phyloP scores from a whole-genome alignment of 2,113 vertebrate species.

The Loxodonta africana region DNA sequence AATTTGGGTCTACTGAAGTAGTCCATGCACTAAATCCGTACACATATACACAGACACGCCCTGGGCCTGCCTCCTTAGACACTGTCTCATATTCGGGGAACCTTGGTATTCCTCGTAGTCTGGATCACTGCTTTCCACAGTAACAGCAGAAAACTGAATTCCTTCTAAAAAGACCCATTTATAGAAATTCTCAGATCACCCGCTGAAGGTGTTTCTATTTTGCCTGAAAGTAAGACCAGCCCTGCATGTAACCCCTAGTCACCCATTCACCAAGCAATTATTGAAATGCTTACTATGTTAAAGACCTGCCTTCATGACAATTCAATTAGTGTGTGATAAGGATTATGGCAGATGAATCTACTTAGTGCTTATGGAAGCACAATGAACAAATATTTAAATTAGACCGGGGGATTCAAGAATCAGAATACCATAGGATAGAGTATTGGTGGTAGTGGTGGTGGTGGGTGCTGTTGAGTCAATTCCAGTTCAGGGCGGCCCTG shows the following conservation, averaged over 20 bases:
- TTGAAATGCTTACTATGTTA: neutral
- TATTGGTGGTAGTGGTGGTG: too few species aligned
- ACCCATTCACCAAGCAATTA: neutral
- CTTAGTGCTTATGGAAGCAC: neutral
- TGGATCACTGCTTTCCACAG: neutral
- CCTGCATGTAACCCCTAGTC: neutral
- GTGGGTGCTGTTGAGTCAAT: neutral
- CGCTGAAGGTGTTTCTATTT: neutral
- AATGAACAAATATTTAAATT: neutral
- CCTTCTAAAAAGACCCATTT: neutral
- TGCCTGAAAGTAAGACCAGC: neutral
- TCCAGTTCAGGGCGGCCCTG: neutral
- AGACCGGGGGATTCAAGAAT: neutral
- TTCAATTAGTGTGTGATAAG: neutral
- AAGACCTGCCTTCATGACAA: neutral
- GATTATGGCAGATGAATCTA: neutral
- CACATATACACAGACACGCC: neutral
- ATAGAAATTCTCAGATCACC: neutral
- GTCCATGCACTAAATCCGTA: neutral
- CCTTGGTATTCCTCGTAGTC: neutral
- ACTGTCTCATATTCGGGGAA: neutral
- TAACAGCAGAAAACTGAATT: slow-evolving; percentile 39
- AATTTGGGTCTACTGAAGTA: neutral
- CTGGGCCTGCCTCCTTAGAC: neutral
- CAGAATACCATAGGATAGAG: neutral